A percentile compares a stretch with the other conserved stretches of the same genome.
Conservation (phyloP, 2,113 vertebrate genomes). For the Dissostichus mawsoni region DNA sequence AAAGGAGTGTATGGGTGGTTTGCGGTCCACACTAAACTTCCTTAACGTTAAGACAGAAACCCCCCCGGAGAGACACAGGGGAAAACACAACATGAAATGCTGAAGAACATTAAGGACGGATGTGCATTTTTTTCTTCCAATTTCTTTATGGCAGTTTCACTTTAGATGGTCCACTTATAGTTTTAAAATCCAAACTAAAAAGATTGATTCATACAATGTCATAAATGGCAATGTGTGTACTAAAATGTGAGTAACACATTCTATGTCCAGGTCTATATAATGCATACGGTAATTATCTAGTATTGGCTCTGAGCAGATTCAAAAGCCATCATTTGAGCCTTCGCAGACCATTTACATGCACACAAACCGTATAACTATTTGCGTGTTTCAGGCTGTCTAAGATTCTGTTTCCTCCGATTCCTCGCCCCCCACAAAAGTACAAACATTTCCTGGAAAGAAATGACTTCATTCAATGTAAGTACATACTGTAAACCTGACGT, state of each 20-base stretch:
- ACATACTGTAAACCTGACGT: background rate
- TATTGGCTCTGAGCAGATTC: too few relatives aligned
- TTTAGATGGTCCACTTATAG: background rate
- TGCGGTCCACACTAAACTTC: background rate
- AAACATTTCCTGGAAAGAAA: constrained; percentile 63
- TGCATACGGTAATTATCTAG: too few relatives aligned
- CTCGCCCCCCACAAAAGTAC: constrained; percentile 63
- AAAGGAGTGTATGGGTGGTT: background rate
- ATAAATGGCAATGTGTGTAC: background rate
- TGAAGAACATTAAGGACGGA: background rate
- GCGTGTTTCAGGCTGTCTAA: constrained; percentile 62
- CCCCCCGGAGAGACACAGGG: background rate
- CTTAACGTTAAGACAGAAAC: constrained; percentile 1
- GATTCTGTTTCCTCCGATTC: constrained; percentile 73
- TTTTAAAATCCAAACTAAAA: background rate
- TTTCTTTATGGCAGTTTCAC: background rate
- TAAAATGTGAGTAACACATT: background rate
- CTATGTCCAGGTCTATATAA: too few relatives aligned
- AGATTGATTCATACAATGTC: background rate
- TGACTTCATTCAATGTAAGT: constrained; percentile 56
- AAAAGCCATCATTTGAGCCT: too few relatives aligned
- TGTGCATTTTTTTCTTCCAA: background rate
- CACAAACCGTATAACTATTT: background rate
- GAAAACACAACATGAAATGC: background rate
- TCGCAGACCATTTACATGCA: too few relatives aligned